Base-by-base conservation (phyloP, 1,140 invertebrate genomes). In the Drosophila insularis region DNA sequence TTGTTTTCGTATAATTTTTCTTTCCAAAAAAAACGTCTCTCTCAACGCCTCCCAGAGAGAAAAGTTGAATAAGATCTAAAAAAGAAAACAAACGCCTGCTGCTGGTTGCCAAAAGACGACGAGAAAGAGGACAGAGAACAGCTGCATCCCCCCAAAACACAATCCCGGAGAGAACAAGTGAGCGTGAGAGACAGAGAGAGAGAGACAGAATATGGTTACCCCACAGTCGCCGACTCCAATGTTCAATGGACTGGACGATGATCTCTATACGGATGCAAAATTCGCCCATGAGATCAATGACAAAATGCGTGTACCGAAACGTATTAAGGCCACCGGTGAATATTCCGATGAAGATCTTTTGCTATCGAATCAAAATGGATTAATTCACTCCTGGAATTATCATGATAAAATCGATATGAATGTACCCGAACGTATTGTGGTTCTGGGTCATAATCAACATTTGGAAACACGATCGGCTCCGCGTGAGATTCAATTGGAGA, bases 341-440 rank as follows among this genome's bases (percentile, higher is more conserved):
- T 90, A 94, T 72, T 94, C 94, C 68, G 94, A 94, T 78, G 93
- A 95, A 54, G 94, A 96, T 35, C 93, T 93, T 70, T 69, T 93
- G 64, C 79, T 93, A 67, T 80, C 89, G 31, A 90, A 92, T 58
- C 93, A 93, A 35, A 95, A 95, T 92, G 94, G 94, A 17, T 58
- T 93, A 10, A 92, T 93, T 31, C 92, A 93, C 64, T 93, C 92
- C 32, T 96, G 95, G 95, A 94, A 94, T 80, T 94, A 94, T 80
- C 90, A 91, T 64, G 95, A 96, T 74, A 96, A 96, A 92, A 94
- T 96, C 91, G 94, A 96, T 72, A 98, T 98, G 97, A 95, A 95
- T 89, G 97, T 98, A 31, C 97, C 97, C n/a, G 97, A 98, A 78
- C 93, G 97, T 85, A 98, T 98, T 92, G 93, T 98, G 71, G 96